Evolutionary conservation across 1,140 invertebrate species (phyloP), one percentile per base, ranked within the genome.

Genomic region (Colletes latitarsis): DNA sequence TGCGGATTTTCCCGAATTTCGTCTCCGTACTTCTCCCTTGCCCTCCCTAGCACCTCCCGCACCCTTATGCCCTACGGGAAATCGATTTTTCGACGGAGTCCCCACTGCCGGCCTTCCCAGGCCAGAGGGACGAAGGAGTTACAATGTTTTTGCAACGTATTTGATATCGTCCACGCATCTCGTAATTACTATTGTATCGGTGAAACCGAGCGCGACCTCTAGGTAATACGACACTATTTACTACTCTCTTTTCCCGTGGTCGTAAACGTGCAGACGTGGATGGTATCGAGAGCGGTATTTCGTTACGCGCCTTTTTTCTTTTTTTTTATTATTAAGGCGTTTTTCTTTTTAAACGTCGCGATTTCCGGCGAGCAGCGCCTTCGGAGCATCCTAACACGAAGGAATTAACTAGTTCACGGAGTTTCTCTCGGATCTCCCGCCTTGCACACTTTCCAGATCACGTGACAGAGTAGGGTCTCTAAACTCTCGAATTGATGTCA

Each of bases 11-110:
- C 79, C 89, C 87, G 64, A 86, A 82, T 85, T 87, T 87, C 82
- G 82, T 88, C 77, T 88, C 82, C 81, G 80, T 86, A 78, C 82
- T 72, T 82, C 72, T 83, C 82, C 66, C 74, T 68, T 82, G 62
- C 62, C 74, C 82, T 70, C 62, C 74, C 82, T 67, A 72, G 43
- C 76, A 62, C 55, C 85, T 75, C 67, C 81, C 83, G 66, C 82
- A 84, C 88, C 87, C 90, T 91, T 89, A 83, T 89, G 89, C 89
- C 88, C 91, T 90, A 90, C 90, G 91, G 88, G 87, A 91, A 92
- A 92, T 92, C 91, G 91, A 92, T 92, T 92, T 92, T 92, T 91
- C 90, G 87, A 86, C 83, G 82, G 85, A 88, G 89, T 87, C 90
- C 89, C 87, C 88, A 87, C 89, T 84, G 81, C 88, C 81, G 81